Conservation (phyloP, 2,797 vertebrate genomes). For the Halcyon smyrnensis region DNA sequence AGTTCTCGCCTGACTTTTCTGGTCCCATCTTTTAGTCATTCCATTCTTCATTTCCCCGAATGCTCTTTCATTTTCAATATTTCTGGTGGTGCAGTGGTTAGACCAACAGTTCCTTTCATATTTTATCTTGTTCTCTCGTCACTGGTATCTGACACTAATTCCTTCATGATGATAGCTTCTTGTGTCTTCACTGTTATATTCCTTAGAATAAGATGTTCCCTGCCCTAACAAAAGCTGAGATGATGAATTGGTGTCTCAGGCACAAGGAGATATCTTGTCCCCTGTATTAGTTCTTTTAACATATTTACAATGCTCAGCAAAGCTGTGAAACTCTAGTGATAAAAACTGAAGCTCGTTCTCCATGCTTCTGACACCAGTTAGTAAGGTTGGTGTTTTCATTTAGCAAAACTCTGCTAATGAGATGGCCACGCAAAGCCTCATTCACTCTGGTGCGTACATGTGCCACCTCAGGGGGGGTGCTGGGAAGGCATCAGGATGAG, state of each 20-base stretch:
- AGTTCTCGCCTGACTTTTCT: background rate
- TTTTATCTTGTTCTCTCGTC: background rate
- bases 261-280: background rate
- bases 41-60: background rate
- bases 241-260: background rate
- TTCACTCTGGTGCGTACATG: accelerated
- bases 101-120: background rate
- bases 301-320: background rate
- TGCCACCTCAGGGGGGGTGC: accelerated
- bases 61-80: background rate
- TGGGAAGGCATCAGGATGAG: background rate
- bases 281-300: background rate
- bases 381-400: background rate
- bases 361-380: background rate
- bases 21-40: background rate
- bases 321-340: background rate
- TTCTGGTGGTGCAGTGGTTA: background rate
- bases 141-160: background rate
- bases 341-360: background rate
- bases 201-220: background rate
- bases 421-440: background rate
- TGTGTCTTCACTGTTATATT: background rate
- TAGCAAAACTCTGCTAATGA: background rate
- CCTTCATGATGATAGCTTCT: background rate
- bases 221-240: background rate